These are phyloP conservation scores for Chiloscyllium plagiosum DNA, from an alignment of 2,113 vertebrate genomes.

Conservation along the genomic window DNA sequence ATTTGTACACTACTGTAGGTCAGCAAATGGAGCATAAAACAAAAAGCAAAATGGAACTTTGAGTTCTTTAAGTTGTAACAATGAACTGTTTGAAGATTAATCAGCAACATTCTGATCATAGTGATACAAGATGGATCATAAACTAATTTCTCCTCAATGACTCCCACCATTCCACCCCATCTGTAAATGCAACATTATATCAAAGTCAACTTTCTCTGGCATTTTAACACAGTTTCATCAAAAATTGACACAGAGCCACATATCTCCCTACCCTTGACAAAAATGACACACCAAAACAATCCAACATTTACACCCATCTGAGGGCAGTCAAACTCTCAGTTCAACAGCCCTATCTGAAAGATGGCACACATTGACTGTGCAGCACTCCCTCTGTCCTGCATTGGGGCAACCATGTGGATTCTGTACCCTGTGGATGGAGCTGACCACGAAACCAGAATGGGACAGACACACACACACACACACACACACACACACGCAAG, in stretches of 20 bases:
- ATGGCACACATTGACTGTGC: too few relatives aligned
- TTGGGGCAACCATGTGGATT: not conserved
- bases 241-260: not conserved
- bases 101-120: not conserved
- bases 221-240: not conserved
- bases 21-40: not conserved
- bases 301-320: not conserved
- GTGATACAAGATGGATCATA: not conserved
- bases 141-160: not conserved
- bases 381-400: not conserved
- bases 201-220: not conserved
- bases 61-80: conserved; percentile 4
- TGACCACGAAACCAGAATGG: not conserved
- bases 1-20: not conserved
- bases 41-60: not conserved
- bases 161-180: not conserved
- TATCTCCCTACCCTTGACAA: not conserved
- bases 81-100: conserved; percentile 21
- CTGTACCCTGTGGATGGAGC: too few relatives aligned
- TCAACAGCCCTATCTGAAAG: not conserved
- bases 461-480: too few relatives aligned
- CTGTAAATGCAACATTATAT: not conserved
- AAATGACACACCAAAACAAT: not conserved
- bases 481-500: too few relatives aligned
- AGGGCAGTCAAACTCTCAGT: not conserved